A percentile compares a stretch with the other conserved stretches of the same genome.
Evolutionary conservation across 2,113 vertebrate species (phyloP).

Genomic region (Brachyistius frenatus): DNA sequence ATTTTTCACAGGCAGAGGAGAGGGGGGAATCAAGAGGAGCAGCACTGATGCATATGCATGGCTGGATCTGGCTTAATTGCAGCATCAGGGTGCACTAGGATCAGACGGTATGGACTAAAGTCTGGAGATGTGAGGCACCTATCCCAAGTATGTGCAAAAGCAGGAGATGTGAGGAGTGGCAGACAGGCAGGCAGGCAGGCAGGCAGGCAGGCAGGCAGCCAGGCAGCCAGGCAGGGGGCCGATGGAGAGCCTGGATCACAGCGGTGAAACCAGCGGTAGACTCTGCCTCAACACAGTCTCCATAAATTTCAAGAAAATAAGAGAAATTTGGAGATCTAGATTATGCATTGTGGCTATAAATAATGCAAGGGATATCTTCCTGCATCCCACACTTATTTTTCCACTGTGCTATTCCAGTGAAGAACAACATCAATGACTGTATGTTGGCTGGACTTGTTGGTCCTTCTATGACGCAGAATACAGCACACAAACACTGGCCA

Average conservation of each 20-base stretch:
- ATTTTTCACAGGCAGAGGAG: constrained; percentile 19
- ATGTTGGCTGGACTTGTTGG: neutral
- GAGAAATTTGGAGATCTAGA: constrained; percentile 18
- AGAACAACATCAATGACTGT: neutral
- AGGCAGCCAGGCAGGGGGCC: neutral
- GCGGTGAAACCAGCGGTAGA: constrained; percentile 35
- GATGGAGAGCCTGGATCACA: constrained; percentile 3
- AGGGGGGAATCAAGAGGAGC: constrained; percentile 41
- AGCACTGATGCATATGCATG: constrained; percentile 67
- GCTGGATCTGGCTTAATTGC: constrained; percentile 56
- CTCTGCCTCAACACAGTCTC: constrained; percentile 17
- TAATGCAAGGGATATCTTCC: constrained; percentile 36
- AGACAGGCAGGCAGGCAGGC: neutral
- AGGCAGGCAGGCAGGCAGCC: neutral
- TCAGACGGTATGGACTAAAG: constrained; percentile 37
- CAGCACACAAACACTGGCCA: neutral
- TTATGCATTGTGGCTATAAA: constrained; percentile 41
- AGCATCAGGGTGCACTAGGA: constrained; percentile 24
- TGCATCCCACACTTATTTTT: constrained; percentile 11
- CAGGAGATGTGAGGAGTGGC: constrained; percentile 11
- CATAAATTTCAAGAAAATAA: constrained; percentile 13
- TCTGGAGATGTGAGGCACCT: constrained; percentile 15
- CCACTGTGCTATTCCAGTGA: neutral
- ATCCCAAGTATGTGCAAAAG: constrained; percentile 18
- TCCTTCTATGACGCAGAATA: neutral